Evolutionary conservation across 2,888 invertebrate genomes (phyloP).

Genomic region (Ectemnius cavifrons): DNA sequence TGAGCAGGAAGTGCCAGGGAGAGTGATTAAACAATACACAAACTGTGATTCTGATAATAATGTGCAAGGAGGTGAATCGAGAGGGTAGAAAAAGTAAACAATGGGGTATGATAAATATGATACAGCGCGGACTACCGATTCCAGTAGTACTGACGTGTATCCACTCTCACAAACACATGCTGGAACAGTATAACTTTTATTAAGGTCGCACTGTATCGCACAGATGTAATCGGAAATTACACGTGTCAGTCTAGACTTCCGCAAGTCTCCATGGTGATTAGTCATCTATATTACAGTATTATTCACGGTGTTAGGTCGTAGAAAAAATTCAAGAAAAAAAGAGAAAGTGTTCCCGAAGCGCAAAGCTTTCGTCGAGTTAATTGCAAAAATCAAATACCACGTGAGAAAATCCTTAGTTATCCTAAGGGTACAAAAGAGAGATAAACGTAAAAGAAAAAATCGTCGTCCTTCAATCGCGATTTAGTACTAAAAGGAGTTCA

Average conservation of each 20-base stretch:
- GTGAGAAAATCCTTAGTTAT: no score
- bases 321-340: conserved; percentile 16
- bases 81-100: no score
- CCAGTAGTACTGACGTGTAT: conserved; percentile 65
- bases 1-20: conserved; percentile 4
- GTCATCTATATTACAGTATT: conserved; percentile 10
- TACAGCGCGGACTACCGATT: conserved; percentile 60
- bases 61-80: no score
- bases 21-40: no score
- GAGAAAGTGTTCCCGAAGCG: conserved; percentile 40
- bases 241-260: no score
- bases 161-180: conserved; percentile 32
- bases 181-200: conserved; percentile 56
- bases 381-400: conserved; percentile 19
- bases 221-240: conserved; percentile 64
- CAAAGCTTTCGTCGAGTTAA: conserved; percentile 52
- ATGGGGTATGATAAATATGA: conserved; percentile 39
- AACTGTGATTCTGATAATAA: no score
- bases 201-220: conserved; percentile 70
- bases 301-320: not conserved
- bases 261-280: not conserved
- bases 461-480: conserved; percentile 9
- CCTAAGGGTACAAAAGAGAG: no score
- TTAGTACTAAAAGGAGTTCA: conserved; percentile 13
- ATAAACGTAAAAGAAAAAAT: not conserved